These are phyloP conservation scores for Cryptocheilus praepositus DNA, from an alignment of 2,888 invertebrate species.

Conservation along the genomic window DNA sequence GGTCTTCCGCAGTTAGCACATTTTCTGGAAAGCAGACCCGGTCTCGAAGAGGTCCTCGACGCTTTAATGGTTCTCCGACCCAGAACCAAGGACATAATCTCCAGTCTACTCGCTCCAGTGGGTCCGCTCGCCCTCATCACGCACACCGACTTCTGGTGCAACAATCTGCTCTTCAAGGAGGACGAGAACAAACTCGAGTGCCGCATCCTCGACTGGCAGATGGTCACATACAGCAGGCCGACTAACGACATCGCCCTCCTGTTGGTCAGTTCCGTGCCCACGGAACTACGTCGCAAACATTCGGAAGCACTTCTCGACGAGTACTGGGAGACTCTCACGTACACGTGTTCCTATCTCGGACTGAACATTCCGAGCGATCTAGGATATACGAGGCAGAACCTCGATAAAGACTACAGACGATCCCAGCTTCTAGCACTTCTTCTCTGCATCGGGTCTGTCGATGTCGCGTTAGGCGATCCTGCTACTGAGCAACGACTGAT, in stretches of 20 bases:
- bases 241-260: constrained; percentile 87
- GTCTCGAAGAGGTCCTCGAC: constrained; percentile 79
- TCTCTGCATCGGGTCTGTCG: constrained; percentile 87
- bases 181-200: constrained; percentile 76
- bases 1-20: constrained; percentile 85
- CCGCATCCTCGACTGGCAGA: constrained; percentile 88
- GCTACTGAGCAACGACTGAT: constrained; percentile 85
- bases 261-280: constrained; percentile 83
- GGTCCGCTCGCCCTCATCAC: constrained; percentile 86
- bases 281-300: constrained; percentile 81
- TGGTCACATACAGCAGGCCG: constrained; percentile 86
- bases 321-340: constrained; percentile 82
- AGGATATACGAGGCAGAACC: constrained; percentile 76
- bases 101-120: constrained; percentile 82
- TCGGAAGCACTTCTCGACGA: constrained; percentile 81
- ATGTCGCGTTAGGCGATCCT: constrained; percentile 86
- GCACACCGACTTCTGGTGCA: constrained; percentile 91
- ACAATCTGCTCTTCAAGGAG: constrained; percentile 82
- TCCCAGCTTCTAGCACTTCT: constrained; percentile 86
- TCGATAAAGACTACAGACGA: constrained; percentile 78
- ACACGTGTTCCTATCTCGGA: constrained; percentile 79
- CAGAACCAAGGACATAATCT: constrained; percentile 83
- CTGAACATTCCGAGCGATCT: constrained; percentile 78
- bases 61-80: constrained; percentile 80
- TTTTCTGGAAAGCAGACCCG: constrained; percentile 82